Conservation (phyloP, 2,113 vertebrate species). For the Apodemus sylvaticus region DNA sequence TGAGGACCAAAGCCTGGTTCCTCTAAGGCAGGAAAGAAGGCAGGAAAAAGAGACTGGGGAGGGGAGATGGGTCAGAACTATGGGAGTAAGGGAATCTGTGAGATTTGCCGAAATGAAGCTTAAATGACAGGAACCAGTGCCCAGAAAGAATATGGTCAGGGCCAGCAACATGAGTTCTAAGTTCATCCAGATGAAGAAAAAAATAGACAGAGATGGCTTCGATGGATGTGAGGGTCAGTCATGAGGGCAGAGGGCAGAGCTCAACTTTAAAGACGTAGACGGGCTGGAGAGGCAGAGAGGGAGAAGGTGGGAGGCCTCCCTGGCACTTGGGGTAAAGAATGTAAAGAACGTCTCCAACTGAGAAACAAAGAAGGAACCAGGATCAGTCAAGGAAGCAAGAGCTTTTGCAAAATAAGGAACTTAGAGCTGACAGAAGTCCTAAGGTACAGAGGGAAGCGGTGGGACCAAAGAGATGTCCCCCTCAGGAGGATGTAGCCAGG, state of each 20-base stretch:
- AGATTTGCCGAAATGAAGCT: neutral
- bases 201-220: neutral
- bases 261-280: neutral
- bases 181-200: neutral
- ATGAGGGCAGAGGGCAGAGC: neutral
- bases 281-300: neutral
- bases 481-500: neutral
- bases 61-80: neutral
- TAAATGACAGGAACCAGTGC: neutral
- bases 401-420: neutral
- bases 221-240: neutral
- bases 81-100: neutral
- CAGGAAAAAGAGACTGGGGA: neutral
- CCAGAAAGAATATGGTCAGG: neutral
- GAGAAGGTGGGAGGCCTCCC: neutral
- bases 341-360: neutral
- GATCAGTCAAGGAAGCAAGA: neutral
- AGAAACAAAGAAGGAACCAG: neutral
- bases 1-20: neutral
- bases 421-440: neutral
- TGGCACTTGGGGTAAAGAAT: fast-evolving
- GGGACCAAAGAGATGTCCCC: neutral
- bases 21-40: neutral
- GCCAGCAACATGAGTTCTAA: neutral
- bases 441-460: neutral